These are phyloP conservation scores for Hesperophylax magnus DNA, from an alignment of 1,140 invertebrate species.

Conservation along the genomic window DNA sequence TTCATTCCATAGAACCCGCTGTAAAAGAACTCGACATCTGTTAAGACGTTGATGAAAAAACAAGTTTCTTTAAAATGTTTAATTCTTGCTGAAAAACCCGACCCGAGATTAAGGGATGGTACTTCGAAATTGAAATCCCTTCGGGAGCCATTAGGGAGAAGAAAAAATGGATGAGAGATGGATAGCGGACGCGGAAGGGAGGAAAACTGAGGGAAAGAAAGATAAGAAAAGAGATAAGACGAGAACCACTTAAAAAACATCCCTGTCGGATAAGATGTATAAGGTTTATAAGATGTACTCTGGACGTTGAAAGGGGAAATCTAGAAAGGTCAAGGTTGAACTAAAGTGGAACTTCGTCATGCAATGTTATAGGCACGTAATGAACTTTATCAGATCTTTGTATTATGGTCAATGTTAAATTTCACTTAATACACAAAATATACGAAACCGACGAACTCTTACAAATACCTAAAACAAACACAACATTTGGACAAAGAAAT, in stretches of 20 bases:
- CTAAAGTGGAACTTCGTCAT: no score
- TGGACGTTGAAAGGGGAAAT: not conserved
- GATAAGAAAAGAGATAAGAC: constrained; percentile 13
- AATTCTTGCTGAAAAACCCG: not conserved
- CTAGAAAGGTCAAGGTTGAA: not conserved
- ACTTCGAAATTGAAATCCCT: constrained; percentile 6
- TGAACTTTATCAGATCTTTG: no score
- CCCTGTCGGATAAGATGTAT: not conserved
- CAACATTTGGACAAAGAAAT: no score
- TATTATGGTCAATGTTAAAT: no score
- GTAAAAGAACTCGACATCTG: no score
- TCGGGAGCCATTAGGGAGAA: constrained; percentile 6
- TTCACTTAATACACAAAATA: no score
- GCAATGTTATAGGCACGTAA: no score
- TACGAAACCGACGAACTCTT: no score
- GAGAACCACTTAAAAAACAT: constrained; percentile 30
- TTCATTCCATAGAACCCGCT: no score
- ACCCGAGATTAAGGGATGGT: constrained; percentile 12
- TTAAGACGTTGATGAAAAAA: not conserved
- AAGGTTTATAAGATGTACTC: not conserved
- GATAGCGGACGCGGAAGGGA: constrained; percentile 2
- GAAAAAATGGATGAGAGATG: constrained; percentile 21
- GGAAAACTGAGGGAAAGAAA: not conserved
- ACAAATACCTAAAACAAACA: no score
- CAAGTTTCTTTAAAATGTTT: not conserved